Base-by-base conservation (phyloP, 2,888 invertebrate species). In the Hirtodrosophila alboralis region DNA sequence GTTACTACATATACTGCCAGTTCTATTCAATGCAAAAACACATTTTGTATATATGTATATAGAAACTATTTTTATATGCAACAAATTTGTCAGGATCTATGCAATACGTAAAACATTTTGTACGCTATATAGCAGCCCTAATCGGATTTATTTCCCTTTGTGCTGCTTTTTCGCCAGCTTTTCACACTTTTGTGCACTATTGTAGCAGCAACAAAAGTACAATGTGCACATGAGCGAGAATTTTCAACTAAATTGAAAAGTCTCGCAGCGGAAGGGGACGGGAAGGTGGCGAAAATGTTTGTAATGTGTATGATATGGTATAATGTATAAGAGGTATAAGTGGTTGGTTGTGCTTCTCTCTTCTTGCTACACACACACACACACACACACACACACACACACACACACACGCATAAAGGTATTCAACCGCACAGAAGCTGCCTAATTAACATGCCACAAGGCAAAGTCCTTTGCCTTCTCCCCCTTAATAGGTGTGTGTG, bases 381-480 rank as follows among this genome's bases (percentile, higher is more conserved):
- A n/a, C n/a, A n/a, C n/a, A n/a, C n/a, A n/a, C n/a, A n/a, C n/a
- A n/a, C n/a, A n/a, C n/a, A n/a, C n/a, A n/a, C n/a, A n/a, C n/a
- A n/a, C 1, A 21, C 21, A 9, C 13, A 43, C 14, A 23, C 33
- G 13, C 28, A 33, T 27, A 44, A 53, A 47, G 60, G 65, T 53
- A 60, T 65, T 69, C 70, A 60, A n/a, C 56, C 47, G 59, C 34
- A 67, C 58, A 70, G 69, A 75, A 80, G 61, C 54, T 57, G 58
- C 53, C 79, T 79, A 79, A 79, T 79, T 79, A 79, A 76, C 76
- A 76, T 64, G 63, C 57, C 60, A 65, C 69, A 58, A 34, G 48
- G 52, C 43, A 51, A 43, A 27, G 36, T 26, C 23, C 28, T 36
- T 41, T 54, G 26, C 36, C 14, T 2, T 5, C 10, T 7, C 16